Evolutionary conservation across 2,113 vertebrate species (phyloP), one percentile per base, ranked within the genome.

Genomic region (Picathartes gymnocephalus): DNA sequence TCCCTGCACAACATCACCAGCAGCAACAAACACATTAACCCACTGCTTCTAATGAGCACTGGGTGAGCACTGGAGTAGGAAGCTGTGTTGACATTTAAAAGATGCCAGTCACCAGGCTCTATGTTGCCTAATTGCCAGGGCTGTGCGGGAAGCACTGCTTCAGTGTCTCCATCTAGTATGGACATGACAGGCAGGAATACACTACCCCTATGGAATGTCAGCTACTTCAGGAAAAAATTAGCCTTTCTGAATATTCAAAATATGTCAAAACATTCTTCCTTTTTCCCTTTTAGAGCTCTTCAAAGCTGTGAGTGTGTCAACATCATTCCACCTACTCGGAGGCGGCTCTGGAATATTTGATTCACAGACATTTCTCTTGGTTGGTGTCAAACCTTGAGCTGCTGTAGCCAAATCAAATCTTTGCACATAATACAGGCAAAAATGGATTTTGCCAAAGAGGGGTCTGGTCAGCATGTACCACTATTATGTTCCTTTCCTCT

Each of bases 181-280:
- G 94, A 68, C 95, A 96, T 50, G 93, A 96, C 37, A 1, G 2
- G 69, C 82, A 94, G 82, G 60, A 94, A 96, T 95, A 95, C 85
- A 68, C 85, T 88, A 81, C 57, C 85, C 79, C 54, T 86, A 9
- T 88, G 95, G 94, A 96, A 96, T 97, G 94, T 95, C 93, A 95
- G 90, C 90, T 96, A 95, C 82, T 83, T 91, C 80, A 90, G 95
- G 95, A 96, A 97, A 96, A 90, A 96, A 94, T 97, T 96, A 95
- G 37, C 79, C 85, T 81, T 95, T 92, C 90, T 96, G 94, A 95
- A 96, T 97, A 97, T 95, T 96, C 82, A 93, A 88, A 96, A 93
- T 95, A 86, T 81, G 90, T 92, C 93, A 96, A 88, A 96, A 90
- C 85, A 94, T 88, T 95, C 82, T 95, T 92, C 60, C 53, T 87